Evolutionary conservation across 2,113 vertebrate species (phyloP).

Genomic region (human): DNA sequence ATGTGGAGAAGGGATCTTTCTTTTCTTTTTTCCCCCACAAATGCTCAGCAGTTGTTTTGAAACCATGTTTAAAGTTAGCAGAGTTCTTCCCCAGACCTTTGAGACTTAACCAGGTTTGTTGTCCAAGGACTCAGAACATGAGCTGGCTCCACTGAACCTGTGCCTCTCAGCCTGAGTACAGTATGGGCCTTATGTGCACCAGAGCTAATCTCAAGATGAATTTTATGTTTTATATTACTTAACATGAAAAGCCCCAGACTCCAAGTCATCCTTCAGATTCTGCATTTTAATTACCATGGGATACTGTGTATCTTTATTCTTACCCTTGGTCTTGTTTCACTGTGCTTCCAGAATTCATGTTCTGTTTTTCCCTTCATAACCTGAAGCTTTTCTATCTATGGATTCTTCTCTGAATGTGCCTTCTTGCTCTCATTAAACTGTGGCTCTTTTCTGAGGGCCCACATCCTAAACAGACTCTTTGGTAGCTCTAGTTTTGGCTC

Average conservation of each 20-base stretch:
- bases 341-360: not conserved
- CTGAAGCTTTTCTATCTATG: not conserved
- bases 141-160: not conserved
- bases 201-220: not conserved
- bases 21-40: not conserved
- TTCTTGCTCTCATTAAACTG: not conserved
- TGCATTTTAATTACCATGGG: not conserved
- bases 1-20: not conserved
- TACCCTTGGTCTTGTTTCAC: not conserved
- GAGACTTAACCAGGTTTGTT: not conserved
- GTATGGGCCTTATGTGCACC: not conserved
- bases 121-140: not conserved
- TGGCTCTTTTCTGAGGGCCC: not conserved
- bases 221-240: not conserved
- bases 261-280: not conserved
- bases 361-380: no score
- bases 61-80: not conserved
- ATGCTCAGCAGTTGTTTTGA: not conserved
- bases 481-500: not conserved
- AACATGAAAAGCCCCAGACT: not conserved
- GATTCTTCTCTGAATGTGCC: not conserved
- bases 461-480: not conserved
- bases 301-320: rapidly evolving
- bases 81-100: not conserved
- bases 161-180: not conserved